Evolutionary conservation across 2,888 invertebrate species (phyloP).

Genomic region (Synanthedon andrenaeformis): DNA sequence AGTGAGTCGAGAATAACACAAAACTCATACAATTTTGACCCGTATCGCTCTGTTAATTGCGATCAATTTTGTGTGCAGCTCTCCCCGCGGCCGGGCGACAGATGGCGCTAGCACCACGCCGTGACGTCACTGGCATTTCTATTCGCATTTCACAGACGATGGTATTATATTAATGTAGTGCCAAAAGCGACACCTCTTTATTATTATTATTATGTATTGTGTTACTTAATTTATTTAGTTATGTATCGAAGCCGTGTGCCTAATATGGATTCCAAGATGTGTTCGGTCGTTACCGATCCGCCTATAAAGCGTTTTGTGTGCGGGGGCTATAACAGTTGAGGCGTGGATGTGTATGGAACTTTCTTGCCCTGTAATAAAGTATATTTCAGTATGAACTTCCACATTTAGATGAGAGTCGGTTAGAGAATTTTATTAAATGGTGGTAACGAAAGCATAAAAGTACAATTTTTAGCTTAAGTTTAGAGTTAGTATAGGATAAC

Average conservation of each 20-base stretch:
- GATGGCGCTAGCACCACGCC: conserved; percentile 32
- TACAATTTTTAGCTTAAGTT: no score
- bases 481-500: no score
- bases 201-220: conserved; percentile 15
- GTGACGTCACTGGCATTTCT: conserved; percentile 11
- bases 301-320: conserved; percentile 24
- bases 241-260: conserved; percentile 22
- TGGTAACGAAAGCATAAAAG: no score
- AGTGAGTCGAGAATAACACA: conserved; percentile 25
- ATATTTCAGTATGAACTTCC: no score
- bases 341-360: not conserved
- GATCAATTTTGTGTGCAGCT: conserved; percentile 16
- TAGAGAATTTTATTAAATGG: no score
- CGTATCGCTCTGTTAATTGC: not conserved
- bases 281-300: conserved; percentile 41
- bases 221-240: conserved; percentile 63
- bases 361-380: no score
- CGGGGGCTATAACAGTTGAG: no score
- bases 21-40: not conserved
- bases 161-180: conserved; percentile 30
- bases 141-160: not conserved
- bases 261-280: conserved; percentile 24
- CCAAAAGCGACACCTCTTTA: conserved; percentile 45
- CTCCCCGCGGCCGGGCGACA: conserved; percentile 36
- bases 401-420: no score